Evolutionary conservation across 2,113 vertebrate genomes (phyloP).

Genomic region (Ramphastos sulfuratus): DNA sequence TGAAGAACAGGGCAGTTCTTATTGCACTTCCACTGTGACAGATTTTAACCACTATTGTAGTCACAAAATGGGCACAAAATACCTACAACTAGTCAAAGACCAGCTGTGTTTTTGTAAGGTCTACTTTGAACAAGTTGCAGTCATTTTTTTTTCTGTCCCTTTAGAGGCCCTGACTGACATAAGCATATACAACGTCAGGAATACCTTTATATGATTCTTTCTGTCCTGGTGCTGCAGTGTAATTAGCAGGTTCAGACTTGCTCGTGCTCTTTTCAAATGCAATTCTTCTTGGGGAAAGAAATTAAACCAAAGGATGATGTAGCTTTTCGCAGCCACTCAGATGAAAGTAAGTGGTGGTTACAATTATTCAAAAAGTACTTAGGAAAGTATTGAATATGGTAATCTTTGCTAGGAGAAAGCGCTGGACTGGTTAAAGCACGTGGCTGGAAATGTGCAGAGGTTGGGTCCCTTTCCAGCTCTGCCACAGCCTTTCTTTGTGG

Average conservation of each 20-base stretch:
- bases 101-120: conserved; percentile 46
- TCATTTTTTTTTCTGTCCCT: conserved; percentile 6
- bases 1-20: not conserved
- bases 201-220: conserved; percentile 38
- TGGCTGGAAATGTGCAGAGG: conserved; percentile 56
- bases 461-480: conserved; percentile 34
- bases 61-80: not conserved
- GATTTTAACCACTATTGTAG: not conserved
- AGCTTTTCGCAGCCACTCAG: conserved; percentile 52
- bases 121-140: conserved; percentile 24
- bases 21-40: not conserved
- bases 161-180: conserved; percentile 21
- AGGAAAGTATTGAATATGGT: conserved; percentile 52
- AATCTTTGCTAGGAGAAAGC: conserved; percentile 38
- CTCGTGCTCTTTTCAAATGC: conserved; percentile 53
- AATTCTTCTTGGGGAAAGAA: conserved; percentile 50
- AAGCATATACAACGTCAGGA: conserved; percentile 11
- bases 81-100: not conserved
- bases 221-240: not conserved
- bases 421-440: conserved; percentile 40
- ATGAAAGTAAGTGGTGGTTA: conserved; percentile 68
- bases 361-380: conserved; percentile 63
- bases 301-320: conserved; percentile 57
- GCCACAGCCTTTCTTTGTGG: conserved; percentile 47
- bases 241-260: conserved; percentile 60